These are phyloP conservation scores for Urocynchramus pylzowi DNA, from an alignment of 2,113 vertebrate species.

Conservation along the genomic window DNA sequence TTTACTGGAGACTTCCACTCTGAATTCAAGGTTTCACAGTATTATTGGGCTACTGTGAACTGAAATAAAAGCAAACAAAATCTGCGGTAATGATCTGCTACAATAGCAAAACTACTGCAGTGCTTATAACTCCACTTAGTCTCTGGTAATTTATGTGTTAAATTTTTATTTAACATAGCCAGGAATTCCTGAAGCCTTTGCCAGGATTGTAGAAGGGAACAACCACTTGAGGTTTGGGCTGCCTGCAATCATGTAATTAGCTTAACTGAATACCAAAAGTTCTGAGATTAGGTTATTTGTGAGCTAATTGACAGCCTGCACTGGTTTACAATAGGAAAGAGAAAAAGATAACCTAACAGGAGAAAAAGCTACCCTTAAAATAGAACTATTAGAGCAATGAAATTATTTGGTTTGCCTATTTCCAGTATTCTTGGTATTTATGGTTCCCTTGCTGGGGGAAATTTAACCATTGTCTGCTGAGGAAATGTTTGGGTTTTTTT, in stretches of 20 bases:
- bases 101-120: background rate
- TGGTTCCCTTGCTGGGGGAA: background rate
- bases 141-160: background rate
- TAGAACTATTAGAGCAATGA: background rate
- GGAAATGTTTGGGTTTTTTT: background rate
- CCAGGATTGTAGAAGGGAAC: background rate
- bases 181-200: background rate
- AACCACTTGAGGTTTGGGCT: background rate
- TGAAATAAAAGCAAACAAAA: background rate
- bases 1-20: background rate
- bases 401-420: background rate
- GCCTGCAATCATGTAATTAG: slow-evolving; percentile 30
- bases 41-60: background rate
- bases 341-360: background rate
- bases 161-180: background rate
- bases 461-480: background rate
- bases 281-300: slow-evolving; percentile 1
- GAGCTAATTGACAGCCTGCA: background rate
- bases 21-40: background rate
- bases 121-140: background rate
- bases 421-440: background rate
- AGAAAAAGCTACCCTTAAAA: background rate
- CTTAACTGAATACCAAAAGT: slow-evolving; percentile 8
- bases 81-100: background rate
- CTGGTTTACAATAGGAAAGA: background rate